Percentiles rank a stretch among this genome's conserved stretches.
Conservation (phyloP, 1,140 invertebrate genomes). For the Eriocheir sinensis region DNA sequence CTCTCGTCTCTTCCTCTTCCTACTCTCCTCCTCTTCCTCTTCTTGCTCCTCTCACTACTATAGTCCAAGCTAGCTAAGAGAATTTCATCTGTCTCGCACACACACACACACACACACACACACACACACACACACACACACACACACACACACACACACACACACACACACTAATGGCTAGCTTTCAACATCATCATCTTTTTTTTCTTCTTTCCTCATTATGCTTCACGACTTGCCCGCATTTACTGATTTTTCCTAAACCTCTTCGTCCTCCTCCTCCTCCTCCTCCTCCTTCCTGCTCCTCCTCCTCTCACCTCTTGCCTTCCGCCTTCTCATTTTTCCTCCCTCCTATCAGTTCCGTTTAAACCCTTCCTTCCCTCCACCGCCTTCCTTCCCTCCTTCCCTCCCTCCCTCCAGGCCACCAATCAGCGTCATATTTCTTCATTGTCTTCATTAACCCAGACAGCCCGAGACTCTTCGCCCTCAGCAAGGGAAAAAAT, state of each 20-base stretch:
- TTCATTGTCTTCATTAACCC: constrained; percentile 25
- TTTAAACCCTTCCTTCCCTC: neutral
- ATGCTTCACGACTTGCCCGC: no score
- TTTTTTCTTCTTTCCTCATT: neutral
- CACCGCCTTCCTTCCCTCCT: neutral
- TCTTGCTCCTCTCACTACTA: no score
- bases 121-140: no score
- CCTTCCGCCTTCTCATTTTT: neutral
- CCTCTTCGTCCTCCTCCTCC: neutral
- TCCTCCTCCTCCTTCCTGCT: neutral
- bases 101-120: no score
- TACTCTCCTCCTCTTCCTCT: neutral
- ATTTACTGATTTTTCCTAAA: neutral
- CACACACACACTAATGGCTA: no score
- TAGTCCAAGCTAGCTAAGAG: no score
- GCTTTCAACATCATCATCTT: no score
- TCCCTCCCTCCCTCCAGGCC: neutral
- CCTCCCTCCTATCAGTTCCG: neutral
- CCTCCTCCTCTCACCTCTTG: neutral
- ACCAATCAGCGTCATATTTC: constrained; percentile 24
- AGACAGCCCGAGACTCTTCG: neutral
- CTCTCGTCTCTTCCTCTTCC: no score
- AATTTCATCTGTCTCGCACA: no score
- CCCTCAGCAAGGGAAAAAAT: neutral
- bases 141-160: no score